Conservation (phyloP, 2,797 vertebrate species). For the Alcedo quadribrachys region DNA sequence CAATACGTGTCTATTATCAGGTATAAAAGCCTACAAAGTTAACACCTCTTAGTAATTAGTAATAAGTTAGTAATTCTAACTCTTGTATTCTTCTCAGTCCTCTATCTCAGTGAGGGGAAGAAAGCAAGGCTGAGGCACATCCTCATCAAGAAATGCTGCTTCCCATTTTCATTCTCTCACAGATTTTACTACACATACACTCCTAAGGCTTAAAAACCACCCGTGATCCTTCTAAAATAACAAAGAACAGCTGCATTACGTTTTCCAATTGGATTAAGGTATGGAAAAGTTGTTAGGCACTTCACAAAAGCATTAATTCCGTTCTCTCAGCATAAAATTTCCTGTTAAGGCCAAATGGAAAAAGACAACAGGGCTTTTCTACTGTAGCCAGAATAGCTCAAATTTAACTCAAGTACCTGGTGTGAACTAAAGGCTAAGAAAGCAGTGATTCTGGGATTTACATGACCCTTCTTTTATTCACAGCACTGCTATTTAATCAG, state of each 20-base stretch:
- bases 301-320: background rate
- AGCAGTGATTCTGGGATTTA: background rate
- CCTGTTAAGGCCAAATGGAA: background rate
- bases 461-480: background rate
- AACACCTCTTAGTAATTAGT: background rate
- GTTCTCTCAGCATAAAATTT: background rate
- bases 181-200: accelerated
- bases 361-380: background rate
- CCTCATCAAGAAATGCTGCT: background rate
- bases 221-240: background rate
- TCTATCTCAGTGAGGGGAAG: background rate
- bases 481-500: background rate
- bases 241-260: background rate
- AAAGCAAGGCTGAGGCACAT: background rate
- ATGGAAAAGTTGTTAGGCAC: background rate
- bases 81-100: background rate
- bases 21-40: background rate
- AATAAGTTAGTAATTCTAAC: background rate
- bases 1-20: background rate
- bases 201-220: background rate
- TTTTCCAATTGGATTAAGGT: background rate
- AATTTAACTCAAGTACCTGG: background rate
- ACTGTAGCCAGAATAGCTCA: background rate
- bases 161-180: background rate
- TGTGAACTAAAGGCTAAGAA: background rate